A percentile compares a stretch with the other conserved stretches of the same genome.
These are phyloP conservation scores for Netelia melanura DNA, from an alignment of 2,888 invertebrate genomes.

Conservation along the genomic window DNA sequence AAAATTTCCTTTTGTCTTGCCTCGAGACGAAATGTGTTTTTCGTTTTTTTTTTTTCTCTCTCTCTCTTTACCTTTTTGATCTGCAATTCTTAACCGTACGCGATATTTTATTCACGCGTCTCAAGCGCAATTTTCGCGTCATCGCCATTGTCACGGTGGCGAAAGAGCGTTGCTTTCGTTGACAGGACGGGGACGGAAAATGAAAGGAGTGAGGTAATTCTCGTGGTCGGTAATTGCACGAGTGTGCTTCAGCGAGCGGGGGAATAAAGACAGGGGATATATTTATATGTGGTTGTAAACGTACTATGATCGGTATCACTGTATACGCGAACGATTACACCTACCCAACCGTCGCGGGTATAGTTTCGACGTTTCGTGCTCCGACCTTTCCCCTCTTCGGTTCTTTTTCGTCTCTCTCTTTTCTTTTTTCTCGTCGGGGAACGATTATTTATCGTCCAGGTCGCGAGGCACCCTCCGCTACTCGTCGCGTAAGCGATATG, in stretches of 20 bases:
- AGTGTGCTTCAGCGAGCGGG: constrained; percentile 48
- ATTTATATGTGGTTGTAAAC: neutral
- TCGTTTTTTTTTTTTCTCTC: neutral
- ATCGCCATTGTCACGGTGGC: constrained; percentile 35
- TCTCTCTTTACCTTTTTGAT: neutral
- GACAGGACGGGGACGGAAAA: constrained; percentile 29
- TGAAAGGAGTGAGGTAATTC: constrained; percentile 19
- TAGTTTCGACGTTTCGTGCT: constrained; percentile 57
- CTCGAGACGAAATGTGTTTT: neutral
- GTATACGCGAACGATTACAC: neutral
- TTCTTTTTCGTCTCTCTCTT: constrained; percentile 55
- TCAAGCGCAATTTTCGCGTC: constrained; percentile 50
- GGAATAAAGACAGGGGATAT: constrained; percentile 25
- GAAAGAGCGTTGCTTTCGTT: constrained; percentile 32
- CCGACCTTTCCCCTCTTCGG: constrained; percentile 32
- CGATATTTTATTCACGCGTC: constrained; percentile 8
- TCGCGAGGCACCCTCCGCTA: constrained; percentile 54
- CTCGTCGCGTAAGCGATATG: constrained; percentile 67
- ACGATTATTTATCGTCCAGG: constrained; percentile 63
- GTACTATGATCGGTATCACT: neutral
- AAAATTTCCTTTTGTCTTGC: neutral
- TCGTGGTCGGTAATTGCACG: constrained; percentile 48
- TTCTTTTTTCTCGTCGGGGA: constrained; percentile 4
- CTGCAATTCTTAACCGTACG: no score
- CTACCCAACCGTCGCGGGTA: neutral